These are phyloP conservation scores for Eilema caniola DNA, from an alignment of 2,888 invertebrate genomes.

Conservation along the genomic window DNA sequence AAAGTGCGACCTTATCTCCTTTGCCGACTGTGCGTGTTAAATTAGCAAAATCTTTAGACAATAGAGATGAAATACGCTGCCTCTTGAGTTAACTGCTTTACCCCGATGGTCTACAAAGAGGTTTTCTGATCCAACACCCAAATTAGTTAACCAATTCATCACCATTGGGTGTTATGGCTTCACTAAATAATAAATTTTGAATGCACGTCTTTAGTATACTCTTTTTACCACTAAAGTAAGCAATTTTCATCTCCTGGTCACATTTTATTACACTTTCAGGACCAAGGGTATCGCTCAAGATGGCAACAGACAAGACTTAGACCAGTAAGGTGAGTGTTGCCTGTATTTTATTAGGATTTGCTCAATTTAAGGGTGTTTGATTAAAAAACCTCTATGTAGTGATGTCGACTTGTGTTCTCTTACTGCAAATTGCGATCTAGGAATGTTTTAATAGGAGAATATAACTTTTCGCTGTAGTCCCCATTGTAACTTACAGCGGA, in stretches of 20 bases:
- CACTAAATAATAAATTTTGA: background rate
- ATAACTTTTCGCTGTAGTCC: too few species aligned
- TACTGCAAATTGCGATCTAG: too few species aligned
- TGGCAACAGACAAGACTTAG: slow-evolving; percentile 66
- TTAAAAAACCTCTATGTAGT: background rate
- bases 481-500: background rate
- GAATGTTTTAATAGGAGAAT: too few species aligned
- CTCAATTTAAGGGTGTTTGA: background rate
- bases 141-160: background rate
- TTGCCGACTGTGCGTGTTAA: too few species aligned
- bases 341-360: background rate
- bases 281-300: slow-evolving; percentile 48
- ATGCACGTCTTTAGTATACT: background rate
- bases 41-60: too few species aligned
- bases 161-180: background rate
- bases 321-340: slow-evolving; percentile 60
- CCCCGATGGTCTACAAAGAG: background rate
- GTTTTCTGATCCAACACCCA: background rate
- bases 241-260: background rate
- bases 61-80: too few species aligned
- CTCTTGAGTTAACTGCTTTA: background rate
- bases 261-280: slow-evolving; percentile 31
- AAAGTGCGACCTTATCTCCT: too few species aligned
- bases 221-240: background rate
- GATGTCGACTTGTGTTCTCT: background rate